Evolutionary conservation across 2,113 vertebrate genomes (phyloP).

Genomic region (Sebastes fasciatus): DNA sequence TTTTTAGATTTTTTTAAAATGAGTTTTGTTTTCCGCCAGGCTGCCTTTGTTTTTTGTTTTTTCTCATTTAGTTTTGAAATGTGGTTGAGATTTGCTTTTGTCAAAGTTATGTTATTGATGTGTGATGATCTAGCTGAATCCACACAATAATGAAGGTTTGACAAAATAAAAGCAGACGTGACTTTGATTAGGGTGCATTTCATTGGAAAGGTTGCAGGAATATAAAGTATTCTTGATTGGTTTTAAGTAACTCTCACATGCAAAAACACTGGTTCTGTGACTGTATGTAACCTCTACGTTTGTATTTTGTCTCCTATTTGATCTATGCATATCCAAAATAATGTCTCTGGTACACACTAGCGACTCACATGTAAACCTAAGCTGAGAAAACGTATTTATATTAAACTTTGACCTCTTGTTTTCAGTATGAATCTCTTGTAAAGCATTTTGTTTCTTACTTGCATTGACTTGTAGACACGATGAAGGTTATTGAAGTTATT

Average conservation of each 20-base stretch:
- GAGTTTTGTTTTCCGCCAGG: background rate
- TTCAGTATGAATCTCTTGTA: conserved; percentile 31
- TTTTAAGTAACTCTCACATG: conserved; percentile 40
- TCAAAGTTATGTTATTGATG: background rate
- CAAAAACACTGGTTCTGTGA: conserved; percentile 60
- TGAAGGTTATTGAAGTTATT: conserved; percentile 79
- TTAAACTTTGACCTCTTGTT: conserved; percentile 70
- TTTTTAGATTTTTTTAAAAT: background rate
- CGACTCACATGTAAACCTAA: conserved; percentile 51
- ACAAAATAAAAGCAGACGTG: background rate
- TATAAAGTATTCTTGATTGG: background rate
- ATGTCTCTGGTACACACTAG: conserved; percentile 59
- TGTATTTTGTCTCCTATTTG: conserved; percentile 52
- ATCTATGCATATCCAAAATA: conserved; percentile 80
- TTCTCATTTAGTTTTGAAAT: background rate
- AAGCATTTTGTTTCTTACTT: conserved; percentile 3
- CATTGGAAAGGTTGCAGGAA: background rate
- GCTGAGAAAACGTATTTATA: conserved; percentile 78
- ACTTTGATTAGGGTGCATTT: background rate
- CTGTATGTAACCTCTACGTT: conserved; percentile 48
- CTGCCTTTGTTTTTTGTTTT: background rate
- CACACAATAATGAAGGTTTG: background rate
- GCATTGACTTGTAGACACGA: conserved; percentile 24
- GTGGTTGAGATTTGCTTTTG: background rate
- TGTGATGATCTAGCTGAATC: conserved; percentile 1